Base-by-base conservation (phyloP, 2,888 invertebrate genomes). In the Athalia rosae region DNA sequence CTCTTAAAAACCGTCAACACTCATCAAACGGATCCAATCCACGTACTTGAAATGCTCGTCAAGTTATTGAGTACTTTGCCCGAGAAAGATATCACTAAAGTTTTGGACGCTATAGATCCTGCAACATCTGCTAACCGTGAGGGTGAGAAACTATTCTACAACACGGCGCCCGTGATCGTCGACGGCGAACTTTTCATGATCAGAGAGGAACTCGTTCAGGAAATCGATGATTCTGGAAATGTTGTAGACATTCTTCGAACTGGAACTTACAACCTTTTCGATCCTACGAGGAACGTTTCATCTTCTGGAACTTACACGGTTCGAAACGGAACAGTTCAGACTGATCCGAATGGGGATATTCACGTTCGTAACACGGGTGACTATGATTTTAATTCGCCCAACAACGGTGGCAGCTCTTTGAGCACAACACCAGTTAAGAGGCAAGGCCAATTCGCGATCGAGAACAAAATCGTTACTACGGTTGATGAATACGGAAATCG, bases 131-230 rank as follows among this genome's bases (percentile, higher is more conserved):
- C 11, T 41, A 4, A 4, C 13, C 56, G 7, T n/a, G 9, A 43
- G 13, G 43, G 45, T 58, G 5, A 41, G 6, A 45, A 43, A 8
- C n/a, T 43, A 45, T 4, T 11, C 15, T 41, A 71, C 15, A 43
- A 61, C 15, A 50, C 74, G 9, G 61, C 74, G 13, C 47, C 47
- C 13, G 61, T 74, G 48, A 41, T 62, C 47, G 8, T 15, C 4
- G n/a, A 74, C 43, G 61, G 50, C 28, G 61, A 9, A 74, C 5
- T 28, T 48, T 74, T 74, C 5, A 62, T 74, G 47, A 61, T 74
- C 61, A 62, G 61, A 62, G 41, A 61, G 28, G 11, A 28, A 11
- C 6, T 74, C 13, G 28, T 41, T 45, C 6, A 15, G 11, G n/a
- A 47, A 41, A 48, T 4, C 11, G 74, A 74, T 50, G 47, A 2